Evolutionary conservation across 2,888 invertebrate species (phyloP).

Genomic region (Drosophila villosipedis): DNA sequence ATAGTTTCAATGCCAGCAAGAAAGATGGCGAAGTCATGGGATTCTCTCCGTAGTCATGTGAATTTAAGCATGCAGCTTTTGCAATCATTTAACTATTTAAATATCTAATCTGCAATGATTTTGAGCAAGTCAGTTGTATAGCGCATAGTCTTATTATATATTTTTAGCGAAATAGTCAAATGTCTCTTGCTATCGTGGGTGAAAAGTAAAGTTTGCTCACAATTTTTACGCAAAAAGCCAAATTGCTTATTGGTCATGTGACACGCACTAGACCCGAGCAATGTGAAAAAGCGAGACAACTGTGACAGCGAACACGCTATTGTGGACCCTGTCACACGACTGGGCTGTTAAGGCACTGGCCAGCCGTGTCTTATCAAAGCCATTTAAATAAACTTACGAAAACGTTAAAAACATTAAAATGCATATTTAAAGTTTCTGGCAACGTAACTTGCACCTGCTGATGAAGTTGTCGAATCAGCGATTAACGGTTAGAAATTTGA

Average conservation of each 20-base stretch:
- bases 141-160: not conserved
- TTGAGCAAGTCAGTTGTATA: not conserved
- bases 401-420: constrained; percentile 34
- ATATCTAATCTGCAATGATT: not conserved
- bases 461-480: not conserved
- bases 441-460: constrained; percentile 19
- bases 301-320: constrained; percentile 23
- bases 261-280: constrained; percentile 65
- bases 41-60: constrained; percentile 76
- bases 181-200: not conserved
- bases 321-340: constrained; percentile 50
- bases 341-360: constrained; percentile 32
- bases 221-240: constrained; percentile 43
- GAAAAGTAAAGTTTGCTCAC: constrained; percentile 18
- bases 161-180: not conserved
- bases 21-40: constrained; percentile 76
- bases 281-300: constrained; percentile 70
- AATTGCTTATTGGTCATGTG: constrained; percentile 78
- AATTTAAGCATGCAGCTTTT: constrained; percentile 45
- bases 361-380: constrained; percentile 56
- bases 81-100: constrained; percentile 5
- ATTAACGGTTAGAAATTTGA: not conserved
- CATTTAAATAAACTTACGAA: constrained; percentile 45
- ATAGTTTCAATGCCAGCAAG: constrained; percentile 36
- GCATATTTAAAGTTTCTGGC: constrained; percentile 21